These are phyloP conservation scores for Otolemur crassicaudatus DNA, from an alignment of 2,797 vertebrate genomes.

Conservation along the genomic window DNA sequence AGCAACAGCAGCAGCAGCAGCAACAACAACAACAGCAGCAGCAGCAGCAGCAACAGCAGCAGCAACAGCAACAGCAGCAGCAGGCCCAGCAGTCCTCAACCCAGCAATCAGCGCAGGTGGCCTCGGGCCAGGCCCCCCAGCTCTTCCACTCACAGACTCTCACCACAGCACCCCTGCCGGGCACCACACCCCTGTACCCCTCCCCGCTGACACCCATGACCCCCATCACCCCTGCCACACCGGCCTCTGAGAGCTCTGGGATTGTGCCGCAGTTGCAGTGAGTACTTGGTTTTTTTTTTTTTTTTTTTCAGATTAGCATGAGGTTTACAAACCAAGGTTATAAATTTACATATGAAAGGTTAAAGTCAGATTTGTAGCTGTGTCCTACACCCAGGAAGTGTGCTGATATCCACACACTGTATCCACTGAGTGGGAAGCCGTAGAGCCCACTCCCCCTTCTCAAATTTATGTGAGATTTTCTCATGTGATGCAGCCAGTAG, in stretches of 20 bases:
- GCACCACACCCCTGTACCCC: conserved; percentile 94
- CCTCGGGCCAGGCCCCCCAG: conserved; percentile 95
- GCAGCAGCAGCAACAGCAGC: conserved; percentile 91
- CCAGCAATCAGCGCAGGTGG: conserved; percentile 92
- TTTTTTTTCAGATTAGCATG: too few relatives aligned
- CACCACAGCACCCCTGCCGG: conserved; percentile 96
- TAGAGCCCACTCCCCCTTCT: too few relatives aligned
- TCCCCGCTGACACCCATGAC: conserved; percentile 97
- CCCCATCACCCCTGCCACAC: conserved; percentile 96
- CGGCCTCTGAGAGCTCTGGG: conserved; percentile 97
- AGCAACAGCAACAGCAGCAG: conserved; percentile 90
- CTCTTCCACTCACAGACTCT: conserved; percentile 97
- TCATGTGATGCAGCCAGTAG: conserved; percentile 92
- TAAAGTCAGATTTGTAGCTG: too few relatives aligned
- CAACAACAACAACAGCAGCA: conserved; percentile 87
- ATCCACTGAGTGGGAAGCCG: too few relatives aligned
- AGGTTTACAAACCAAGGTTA: too few relatives aligned
- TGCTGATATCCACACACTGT: too few relatives aligned
- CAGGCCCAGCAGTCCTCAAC: conserved; percentile 84
- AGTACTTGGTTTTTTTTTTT: conserved; percentile 80
- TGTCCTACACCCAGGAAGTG: too few relatives aligned
- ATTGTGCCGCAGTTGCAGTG: conserved; percentile 99
- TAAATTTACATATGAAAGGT: too few relatives aligned
- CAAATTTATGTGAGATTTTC: too few relatives aligned
- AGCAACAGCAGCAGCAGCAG: conserved; percentile 89